These are phyloP conservation scores for Hylaea fasciaria DNA, from an alignment of 2,888 invertebrate genomes.

Conservation along the genomic window DNA sequence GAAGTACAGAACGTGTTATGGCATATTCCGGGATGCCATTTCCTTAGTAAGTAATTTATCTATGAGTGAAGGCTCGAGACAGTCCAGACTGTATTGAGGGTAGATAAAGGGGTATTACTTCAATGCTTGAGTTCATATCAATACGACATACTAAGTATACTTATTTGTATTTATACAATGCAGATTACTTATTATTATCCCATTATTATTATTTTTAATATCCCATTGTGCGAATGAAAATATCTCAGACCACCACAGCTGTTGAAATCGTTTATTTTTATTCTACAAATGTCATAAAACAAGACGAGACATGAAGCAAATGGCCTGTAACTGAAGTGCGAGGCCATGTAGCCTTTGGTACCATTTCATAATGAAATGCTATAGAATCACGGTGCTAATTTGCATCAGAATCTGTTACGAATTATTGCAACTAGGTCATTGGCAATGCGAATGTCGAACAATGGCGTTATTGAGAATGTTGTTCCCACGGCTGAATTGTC, in stretches of 20 bases:
- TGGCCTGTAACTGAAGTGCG: too few relatives aligned
- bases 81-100: conserved; percentile 12
- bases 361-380: conserved; percentile 23
- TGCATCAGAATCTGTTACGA: conserved; percentile 34
- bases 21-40: conserved; percentile 62
- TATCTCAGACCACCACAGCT: too few relatives aligned
- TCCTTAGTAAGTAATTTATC: conserved; percentile 69
- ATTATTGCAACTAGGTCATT: conserved; percentile 39
- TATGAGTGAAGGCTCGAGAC: conserved; percentile 45
- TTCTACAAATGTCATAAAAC: too few relatives aligned
- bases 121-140: neutral
- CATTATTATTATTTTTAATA: too few relatives aligned
- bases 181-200: too few relatives aligned
- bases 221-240: too few relatives aligned
- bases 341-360: conserved; percentile 8
- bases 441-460: conserved; percentile 33
- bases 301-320: too few relatives aligned
- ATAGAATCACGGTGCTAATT: conserved; percentile 28
- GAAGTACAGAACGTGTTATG: conserved; percentile 66
- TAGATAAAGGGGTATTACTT: conserved; percentile 7
- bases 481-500: conserved; percentile 25
- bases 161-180: too few relatives aligned
- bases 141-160: too few relatives aligned
- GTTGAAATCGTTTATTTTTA: too few relatives aligned
- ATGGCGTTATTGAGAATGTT: conserved; percentile 24